A percentile compares a stretch with the other conserved stretches of the same genome.
Evolutionary conservation across 1,140 invertebrate species (phyloP).

Genomic region (Whitmania pigra): DNA sequence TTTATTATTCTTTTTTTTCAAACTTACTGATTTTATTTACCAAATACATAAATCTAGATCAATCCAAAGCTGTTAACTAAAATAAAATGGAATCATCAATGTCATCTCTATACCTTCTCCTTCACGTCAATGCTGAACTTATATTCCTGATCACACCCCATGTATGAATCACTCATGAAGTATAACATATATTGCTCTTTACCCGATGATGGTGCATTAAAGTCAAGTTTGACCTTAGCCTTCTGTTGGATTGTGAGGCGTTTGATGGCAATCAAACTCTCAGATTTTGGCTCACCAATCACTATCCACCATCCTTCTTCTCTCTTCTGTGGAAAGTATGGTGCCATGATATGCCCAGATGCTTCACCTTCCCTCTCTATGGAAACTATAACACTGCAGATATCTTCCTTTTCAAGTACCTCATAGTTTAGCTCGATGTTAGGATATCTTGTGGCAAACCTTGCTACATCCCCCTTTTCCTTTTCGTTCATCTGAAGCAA

Average conservation of each 20-base stretch:
- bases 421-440: constrained; percentile 95
- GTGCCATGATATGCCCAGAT: constrained; percentile 89
- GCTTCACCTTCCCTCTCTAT: constrained; percentile 92
- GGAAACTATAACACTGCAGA: constrained; percentile 50
- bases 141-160: constrained; percentile 71
- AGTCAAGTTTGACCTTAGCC: constrained; percentile 85
- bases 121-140: constrained; percentile 59
- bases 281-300: constrained; percentile 85
- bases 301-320: constrained; percentile 99
- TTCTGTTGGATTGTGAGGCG: constrained; percentile 81
- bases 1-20: too few relatives aligned
- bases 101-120: constrained; percentile 43
- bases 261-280: constrained; percentile 91
- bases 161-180: constrained; percentile 97
- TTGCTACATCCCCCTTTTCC: constrained; percentile 91
- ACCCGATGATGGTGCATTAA: constrained; percentile 65
- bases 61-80: not conserved
- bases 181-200: constrained; percentile 84
- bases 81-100: constrained; percentile 22
- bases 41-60: too few relatives aligned
- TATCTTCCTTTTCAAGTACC: constrained; percentile 62
- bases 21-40: too few relatives aligned
- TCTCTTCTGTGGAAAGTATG: constrained; percentile 92
- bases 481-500: constrained; percentile 67
- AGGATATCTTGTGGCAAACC: constrained; percentile 96